These are phyloP conservation scores for Macroteleia sp. DNA, from an alignment of 2,888 invertebrate genomes.

Conservation along the genomic window DNA sequence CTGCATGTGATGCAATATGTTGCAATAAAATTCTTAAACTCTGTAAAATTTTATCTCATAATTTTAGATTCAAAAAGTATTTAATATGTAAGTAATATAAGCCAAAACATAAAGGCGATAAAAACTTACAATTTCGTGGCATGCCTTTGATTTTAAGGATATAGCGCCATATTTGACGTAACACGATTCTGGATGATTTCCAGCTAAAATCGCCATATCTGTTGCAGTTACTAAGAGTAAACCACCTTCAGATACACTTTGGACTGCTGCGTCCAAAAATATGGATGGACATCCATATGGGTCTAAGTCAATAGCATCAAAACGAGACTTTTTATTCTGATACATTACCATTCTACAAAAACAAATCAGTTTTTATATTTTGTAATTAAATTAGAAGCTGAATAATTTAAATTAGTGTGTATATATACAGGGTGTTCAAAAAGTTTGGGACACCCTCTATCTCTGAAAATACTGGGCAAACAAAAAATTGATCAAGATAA, in stretches of 20 bases:
- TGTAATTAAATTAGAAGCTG: too few species aligned
- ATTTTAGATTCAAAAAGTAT: too few species aligned
- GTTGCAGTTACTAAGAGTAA: constrained; percentile 97
- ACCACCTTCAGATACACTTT: constrained; percentile 92
- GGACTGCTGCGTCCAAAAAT: constrained; percentile 95
- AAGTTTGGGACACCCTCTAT: too few species aligned
- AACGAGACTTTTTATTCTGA: constrained; percentile 88
- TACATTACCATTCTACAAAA: constrained; percentile 92
- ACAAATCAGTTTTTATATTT: too few species aligned
- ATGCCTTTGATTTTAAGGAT: constrained; percentile 92
- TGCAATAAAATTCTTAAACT: constrained; percentile 96
- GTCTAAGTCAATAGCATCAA: constrained; percentile 97
- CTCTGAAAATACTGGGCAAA: too few species aligned
- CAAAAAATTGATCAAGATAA: too few species aligned
- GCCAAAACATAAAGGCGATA: neutral
- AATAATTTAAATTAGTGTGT: too few species aligned
- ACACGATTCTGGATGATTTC: constrained; percentile 97
- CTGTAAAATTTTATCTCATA: too few species aligned
- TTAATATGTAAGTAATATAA: too few species aligned
- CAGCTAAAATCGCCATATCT: constrained; percentile 97
- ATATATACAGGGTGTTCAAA: too few species aligned
- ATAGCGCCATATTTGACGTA: constrained; percentile 96
- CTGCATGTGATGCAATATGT: constrained; percentile 95
- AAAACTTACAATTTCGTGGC: constrained; percentile 94
- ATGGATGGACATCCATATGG: constrained; percentile 98